Base-by-base conservation (phyloP, 1,140 invertebrate genomes). In the Drosophila watanabei region DNA sequence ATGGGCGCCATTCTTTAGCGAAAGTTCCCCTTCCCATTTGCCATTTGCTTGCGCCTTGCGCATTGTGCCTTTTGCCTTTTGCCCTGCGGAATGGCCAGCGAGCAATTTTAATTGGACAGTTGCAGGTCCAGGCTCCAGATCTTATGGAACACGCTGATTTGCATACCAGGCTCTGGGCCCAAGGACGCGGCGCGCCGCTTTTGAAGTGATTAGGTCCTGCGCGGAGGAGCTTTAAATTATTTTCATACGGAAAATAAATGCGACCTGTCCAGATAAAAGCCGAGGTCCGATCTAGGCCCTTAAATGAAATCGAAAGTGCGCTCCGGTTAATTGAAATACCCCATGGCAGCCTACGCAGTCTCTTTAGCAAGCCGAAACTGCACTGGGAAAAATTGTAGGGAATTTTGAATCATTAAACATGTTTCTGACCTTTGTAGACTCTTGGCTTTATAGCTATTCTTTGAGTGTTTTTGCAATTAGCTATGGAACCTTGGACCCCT, bases 281-380 rank as follows among this genome's bases (percentile, higher is more conserved):
- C n/a, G 49, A 57, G 49, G 54, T 59, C 60, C 78, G 43, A 73
- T 59, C 56, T 41, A 28, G 72, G 56, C 49, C 69, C 56, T 56
- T 78, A 72, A 86, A 86, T 75, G 87, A 90, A 90, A 90, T 80
- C 80, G 86, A 90, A 90, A 90, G 86, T 90, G 86, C 87, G 66
- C 32, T 39, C 46, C 56, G 82, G 82, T 86, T 90, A 90, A 90
- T 90, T 90, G 86, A 90, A 90, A 91, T 90, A 78, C 87, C 87
- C 83, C 69, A 86, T 86, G 80, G 87, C 82, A 75, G 30, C 71
- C 46, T 61, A 73, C 65, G 84, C 77, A 68, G 70, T 45, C 49
- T 69, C 66, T 39, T 54, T 64, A 49, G 79, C 71, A 70, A 54
- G 66, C 75, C 48, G 51, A 43, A 37, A 5, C 4, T 13, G 30